Evolutionary conservation across 2,888 invertebrate genomes (phyloP), one percentile per base, ranked within the genome.

Genomic region (Aporophyla lueneburgensis): DNA sequence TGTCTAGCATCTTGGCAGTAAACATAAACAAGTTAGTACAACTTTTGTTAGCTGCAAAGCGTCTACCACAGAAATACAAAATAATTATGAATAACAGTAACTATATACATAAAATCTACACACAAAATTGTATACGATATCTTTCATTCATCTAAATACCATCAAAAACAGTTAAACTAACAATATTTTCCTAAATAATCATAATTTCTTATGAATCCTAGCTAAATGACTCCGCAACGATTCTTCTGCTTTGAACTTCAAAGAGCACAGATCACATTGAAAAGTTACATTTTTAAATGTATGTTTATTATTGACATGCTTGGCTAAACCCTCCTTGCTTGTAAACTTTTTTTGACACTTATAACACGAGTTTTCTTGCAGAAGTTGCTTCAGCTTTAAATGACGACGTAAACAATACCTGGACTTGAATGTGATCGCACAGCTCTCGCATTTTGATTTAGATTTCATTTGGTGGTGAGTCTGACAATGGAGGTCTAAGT

Each of bases 271-370:
- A 65, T 95, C 93, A 87, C 96, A 96, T 65, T 95, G 93, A 82
- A 93, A 96, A 0, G 89, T 95, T 0, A 92, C 87, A 86, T 95
- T 95, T 80, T 96, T 96, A 67, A 90, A 93, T 0, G 93, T 93
- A 76, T 96, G 96, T 83, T 96, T 96, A 58, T 93, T 96, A 43
- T 91, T 89, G 0, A 94, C 87, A 80, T 96, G 96, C 73, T 96
- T 96, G 0, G 92, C 86, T 3, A 96, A 85, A 0, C 90, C 85
- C 2, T 96, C 96, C 70, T 94, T 94, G 58, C 89, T 93, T 0
- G 91, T 91, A 71, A 95, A 96, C 89, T 94, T 96, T 76, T 96
- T 96, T 58, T 95, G 95, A 80, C 96, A 96, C 78, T 95, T 95
- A 2, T 94, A 78, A 86, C 96, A 96, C 0, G 96, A 84, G 72